Base-by-base conservation (phyloP, 2,888 invertebrate species). In the Drosophila kanekoi region DNA sequence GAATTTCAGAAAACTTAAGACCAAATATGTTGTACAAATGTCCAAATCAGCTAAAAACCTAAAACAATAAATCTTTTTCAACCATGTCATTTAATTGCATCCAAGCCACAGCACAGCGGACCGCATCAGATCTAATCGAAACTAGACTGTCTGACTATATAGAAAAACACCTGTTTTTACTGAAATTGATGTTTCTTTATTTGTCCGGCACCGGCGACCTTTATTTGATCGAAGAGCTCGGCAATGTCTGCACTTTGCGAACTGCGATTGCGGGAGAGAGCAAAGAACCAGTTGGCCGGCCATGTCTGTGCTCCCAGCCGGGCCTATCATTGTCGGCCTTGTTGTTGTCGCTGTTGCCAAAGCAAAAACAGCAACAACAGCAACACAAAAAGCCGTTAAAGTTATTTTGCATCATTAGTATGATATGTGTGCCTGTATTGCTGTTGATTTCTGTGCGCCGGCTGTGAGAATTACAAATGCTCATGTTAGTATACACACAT, bases 371-470 rank as follows among this genome's bases (percentile, higher is more conserved):
- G 37, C 63, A 33, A 20, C 28, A 45, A 59, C 35, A 49, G 9
- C 11, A 51, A 23, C 14, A 52, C n/a, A 78, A 87, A 83, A 63
- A 64, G 66, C 90, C 90, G 90, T 90, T 90, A 90, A 87, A 89
- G 87, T 80, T 83, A 90, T 90, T 90, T 90, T 87, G 90, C 90
- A 90, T 90, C 90, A 90, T 90, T 90, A 90, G 90, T 87, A 77
- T 87, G 87, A 87, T 79, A 64, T 80, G 89, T 78, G 76, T 47
- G 61, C 49, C 38, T 65, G 85, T 85, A 70, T 79, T 75, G 83
- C 87, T 83, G 87, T 82, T 78, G 82, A 83, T 83, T 82, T 85
- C 75, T 70, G 72, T 67, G 57, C 52, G 74, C 83, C 70, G 79
- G 61, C 81, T 81, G 81, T 84, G 89, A 84, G 85, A 86, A 85